Percentiles rank a stretch among this genome's conserved stretches.
Conservation (phyloP, 2,113 vertebrate genomes). For the Labeo rohita region DNA sequence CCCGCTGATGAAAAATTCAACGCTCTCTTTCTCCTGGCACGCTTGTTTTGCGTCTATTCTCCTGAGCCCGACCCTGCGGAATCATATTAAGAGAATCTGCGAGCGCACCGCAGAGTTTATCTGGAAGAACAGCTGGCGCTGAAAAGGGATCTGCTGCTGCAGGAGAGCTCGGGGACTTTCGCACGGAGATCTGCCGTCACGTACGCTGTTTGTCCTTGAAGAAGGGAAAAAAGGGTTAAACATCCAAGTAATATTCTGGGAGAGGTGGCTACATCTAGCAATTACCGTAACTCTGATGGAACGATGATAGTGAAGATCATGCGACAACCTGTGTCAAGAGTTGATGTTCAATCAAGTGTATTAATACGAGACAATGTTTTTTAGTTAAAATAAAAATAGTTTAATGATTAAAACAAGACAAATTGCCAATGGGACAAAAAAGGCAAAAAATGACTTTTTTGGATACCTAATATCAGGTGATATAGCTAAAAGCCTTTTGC, state of each 20-base stretch:
- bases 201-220: constrained; percentile 93
- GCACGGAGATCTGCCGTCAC: constrained; percentile 84
- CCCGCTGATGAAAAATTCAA: constrained; percentile 99
- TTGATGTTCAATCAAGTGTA: background rate
- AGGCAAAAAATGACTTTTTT: background rate
- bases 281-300: constrained; percentile 56
- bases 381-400: background rate
- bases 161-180: constrained; percentile 87
- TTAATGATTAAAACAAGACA: background rate
- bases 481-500: background rate
- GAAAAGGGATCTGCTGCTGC: constrained; percentile 92
- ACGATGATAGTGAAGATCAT: background rate
- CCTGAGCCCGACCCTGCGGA: constrained; percentile 93
- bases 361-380: too few species aligned
- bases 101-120: constrained; percentile 87
- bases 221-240: constrained; percentile 62
- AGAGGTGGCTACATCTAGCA: constrained; percentile 68
- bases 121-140: constrained; percentile 98
- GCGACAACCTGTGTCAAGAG: background rate
- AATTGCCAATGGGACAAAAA: background rate
- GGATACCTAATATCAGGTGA: background rate
- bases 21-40: constrained; percentile 91
- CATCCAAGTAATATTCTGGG: constrained; percentile 69
- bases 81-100: constrained; percentile 99
- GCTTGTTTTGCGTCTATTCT: constrained; percentile 95